Evolutionary conservation across 2,113 vertebrate species (phyloP), one percentile per base, ranked within the genome.

Genomic region (Chamaetylas fuelleborni): DNA sequence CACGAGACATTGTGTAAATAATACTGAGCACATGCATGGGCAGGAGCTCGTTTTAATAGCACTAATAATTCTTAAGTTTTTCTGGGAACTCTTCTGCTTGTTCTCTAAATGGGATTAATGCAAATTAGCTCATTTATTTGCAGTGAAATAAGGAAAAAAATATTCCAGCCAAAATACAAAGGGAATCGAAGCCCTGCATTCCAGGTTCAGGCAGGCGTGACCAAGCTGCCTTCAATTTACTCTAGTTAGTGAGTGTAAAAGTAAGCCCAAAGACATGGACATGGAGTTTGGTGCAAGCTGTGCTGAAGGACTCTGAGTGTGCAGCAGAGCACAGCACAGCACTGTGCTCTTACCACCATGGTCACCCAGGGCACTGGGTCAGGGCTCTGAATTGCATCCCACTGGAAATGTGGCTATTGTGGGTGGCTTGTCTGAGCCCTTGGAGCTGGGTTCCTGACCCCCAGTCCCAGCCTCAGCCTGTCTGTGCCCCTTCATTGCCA

Each of bases 91-190:
- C 88, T 93, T 85, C 78, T 90, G 34, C 80, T 94, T 90, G 86
- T 45, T 77, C 61, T 92, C 43, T 94, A 88, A 94, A 92, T 74
- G 72, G 80, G 82, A 88, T 95, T 96, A 96, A 95, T 95, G 85
- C 79, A 95, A 93, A 95, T 94, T 93, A 96, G 93, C 94, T 96
- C 88, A 96, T 92, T 96, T 95, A 80, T 94, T 96, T 97, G 90
- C 85, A 67, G 76, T 78, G 79, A 94, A 93, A 81, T 81, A 72
- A 72, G 34, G 72, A 6, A 17, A 82, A 84, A 36, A 66, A 45
- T 71, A 90, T 74, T 95, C 70, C 72, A 54, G 87, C 50, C 91
- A 73, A 77, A 90, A 94, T 94, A 80, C 88, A 94, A 86, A 92
- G 69, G 77, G 77, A 95, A 88, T 78, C 1, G 25, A 90, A 96